Evolutionary conservation across 2,113 vertebrate genomes (phyloP), one percentile per base, ranked within the genome.

Genomic region (Anarhynchus alexandrinus): DNA sequence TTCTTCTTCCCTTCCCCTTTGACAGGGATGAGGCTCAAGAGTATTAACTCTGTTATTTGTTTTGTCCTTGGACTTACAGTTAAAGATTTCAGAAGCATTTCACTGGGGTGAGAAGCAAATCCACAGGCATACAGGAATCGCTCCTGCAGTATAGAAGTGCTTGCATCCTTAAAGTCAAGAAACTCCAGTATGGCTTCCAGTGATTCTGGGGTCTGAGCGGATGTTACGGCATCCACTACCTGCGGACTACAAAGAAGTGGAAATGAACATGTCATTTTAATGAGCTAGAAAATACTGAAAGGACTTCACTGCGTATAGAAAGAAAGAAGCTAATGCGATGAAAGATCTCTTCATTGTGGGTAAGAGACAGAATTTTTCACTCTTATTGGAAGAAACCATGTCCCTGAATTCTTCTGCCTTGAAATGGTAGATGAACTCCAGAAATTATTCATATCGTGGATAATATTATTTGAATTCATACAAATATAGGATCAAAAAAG

Each of bases 61-160:
- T 83, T 54, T 49, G 38, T 66, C 61, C 51, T 43, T 85, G 38
- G 61, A 97, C 99, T 99, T 95, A 99, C 99, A 96, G 99, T 96
- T 95, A 99, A 96, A 55, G 98, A 98, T 95, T 98, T 97, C 12
- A 99, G 98, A 97, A 99, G 98, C 12, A 71, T 97, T 96, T 99
- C 99, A 29, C 97, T 98, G 11, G 99, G 99, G 72, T 99, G 99
- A 57, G 99, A 99, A 45, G 99, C 98, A 89, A 99, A 99, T 73
- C 99, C 99, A 88, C 99, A 99, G 59, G 99, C 99, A 25, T 99
- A 99, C 26, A 99, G 99, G 91, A 99, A 99, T 45, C 99, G 97
- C 88, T 99, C 99, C 97, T 99, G 99, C 66, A 99, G 98, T 55
- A 98, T 32, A 38, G 98, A 77, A 61, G 97, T 97, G 54, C 98